Base-by-base conservation (phyloP, 2,797 vertebrate species). In the Cygnus olor region DNA sequence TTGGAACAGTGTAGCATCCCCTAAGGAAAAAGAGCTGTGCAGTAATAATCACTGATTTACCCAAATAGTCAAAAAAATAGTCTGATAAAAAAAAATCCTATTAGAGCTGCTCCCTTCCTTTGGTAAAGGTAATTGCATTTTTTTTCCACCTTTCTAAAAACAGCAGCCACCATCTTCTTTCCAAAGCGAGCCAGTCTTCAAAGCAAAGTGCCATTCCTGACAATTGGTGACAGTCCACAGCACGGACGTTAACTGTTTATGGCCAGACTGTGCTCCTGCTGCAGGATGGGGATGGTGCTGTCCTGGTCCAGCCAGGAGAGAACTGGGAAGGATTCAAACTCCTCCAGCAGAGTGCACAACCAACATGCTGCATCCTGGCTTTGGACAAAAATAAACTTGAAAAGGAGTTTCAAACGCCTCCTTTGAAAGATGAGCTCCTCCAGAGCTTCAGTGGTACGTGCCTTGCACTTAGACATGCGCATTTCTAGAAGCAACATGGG, bases 41-140 rank as follows among this genome's bases (percentile, higher is more conserved):
- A 92, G 85, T 70, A 83, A 93, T 95, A 93, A 94, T 91, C 87
- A 93, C 58, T 92, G 93, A 95, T 94, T 96, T 96, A 95, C 34
- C 76, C 85, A 96, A 95, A 95, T 71, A 90, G 71, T 80, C 71
- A n/a, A 51, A 94, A 94, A 95, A 85, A 77, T 14, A 82, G 66
- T 36, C 85, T 82, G 58, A 90, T 91, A 28, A 44, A 93, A 95
- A 95, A 93, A 96, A 95, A 89, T 83, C 79, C 76, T 93, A 54
- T 89, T 94, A 91, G 72, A 93, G 20, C 18, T 72, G 49, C 27
- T 95, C 45, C 36, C 14, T 83, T 93, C 72, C 47, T 89, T 90
- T 5, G 1, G 81, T 82, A 94, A 95, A 97, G 79, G 90, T 95
- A 95, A 91, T 89, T 78, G 76, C 57, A 1, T 51, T 81, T 80